Evolutionary conservation across 2,888 invertebrate genomes (phyloP).

Genomic region (Drosophila anomelani): DNA sequence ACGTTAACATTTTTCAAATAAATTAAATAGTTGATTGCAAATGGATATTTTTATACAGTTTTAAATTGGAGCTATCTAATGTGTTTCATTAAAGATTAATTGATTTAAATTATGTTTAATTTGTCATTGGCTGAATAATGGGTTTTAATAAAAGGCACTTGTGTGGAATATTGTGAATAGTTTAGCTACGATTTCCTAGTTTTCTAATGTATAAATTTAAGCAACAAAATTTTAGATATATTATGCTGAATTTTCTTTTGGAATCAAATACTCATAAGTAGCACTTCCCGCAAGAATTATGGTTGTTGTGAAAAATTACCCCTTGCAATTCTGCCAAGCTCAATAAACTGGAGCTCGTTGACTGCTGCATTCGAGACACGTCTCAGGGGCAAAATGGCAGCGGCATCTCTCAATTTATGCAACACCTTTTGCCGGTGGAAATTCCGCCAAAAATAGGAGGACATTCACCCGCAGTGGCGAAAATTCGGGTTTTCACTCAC

Average conservation of each 20-base stretch:
- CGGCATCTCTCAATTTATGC: constrained; percentile 45
- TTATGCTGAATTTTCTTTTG: neutral
- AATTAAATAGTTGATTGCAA: constrained; percentile 10
- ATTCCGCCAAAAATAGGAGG: constrained; percentile 21
- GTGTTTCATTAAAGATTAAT: neutral
- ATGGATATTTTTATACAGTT: neutral
- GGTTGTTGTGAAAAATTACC: constrained; percentile 3
- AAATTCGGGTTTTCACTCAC: constrained; percentile 66
- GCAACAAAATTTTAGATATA: neutral
- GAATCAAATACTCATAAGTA: neutral
- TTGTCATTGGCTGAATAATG: neutral
- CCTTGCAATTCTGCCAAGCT: neutral
- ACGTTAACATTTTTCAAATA: constrained; percentile 11
- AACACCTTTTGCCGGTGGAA: constrained; percentile 37
- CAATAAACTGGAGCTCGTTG: constrained; percentile 1
- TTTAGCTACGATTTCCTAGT: neutral
- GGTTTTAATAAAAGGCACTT: neutral
- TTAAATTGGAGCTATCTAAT: neutral
- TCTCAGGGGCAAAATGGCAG: constrained; percentile 35
- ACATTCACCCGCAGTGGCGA: constrained; percentile 29
- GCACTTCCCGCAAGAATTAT: too few relatives aligned
- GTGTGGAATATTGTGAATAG: neutral
- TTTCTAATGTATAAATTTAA: neutral
- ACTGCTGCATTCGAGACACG: constrained; percentile 23
- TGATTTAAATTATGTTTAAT: neutral